Evolutionary conservation across 1,140 invertebrate species (phyloP), one percentile per base, ranked within the genome.

Genomic region (Diachasmimorpha longicaudata): DNA sequence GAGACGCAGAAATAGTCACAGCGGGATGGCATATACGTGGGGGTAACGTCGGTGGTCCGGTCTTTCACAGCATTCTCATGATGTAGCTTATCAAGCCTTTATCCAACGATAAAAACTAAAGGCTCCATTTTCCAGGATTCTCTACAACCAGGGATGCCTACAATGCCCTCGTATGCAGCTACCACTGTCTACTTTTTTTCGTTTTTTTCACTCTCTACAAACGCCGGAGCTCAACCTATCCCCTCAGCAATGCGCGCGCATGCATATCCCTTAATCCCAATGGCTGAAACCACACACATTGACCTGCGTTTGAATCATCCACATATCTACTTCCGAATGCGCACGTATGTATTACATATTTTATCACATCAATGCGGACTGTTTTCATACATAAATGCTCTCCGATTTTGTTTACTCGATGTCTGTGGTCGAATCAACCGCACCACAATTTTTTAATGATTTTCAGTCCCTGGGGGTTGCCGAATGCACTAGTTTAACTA

Each of bases 31-130:
- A 76, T 46, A 77, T 72, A 63, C 48, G 14, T 70, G 39, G 66
- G 55, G 66, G 69, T 68, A 55, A 55, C 23, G 16, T 8, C 52
- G 16, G 55, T 66, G 71, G 67, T 70, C 77, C 69, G 75, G 78
- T 77, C 75, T 82, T 84, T 85, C 79, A 80, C 80, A 79, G 77
- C 81, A 81, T 77, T 79, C 77, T 78, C 77, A 72, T 82, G 85
- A 84, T 84, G 82, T 79, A 83, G 84, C 84, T 87, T 88, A 88
- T 87, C 86, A 83, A 81, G 77, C 84, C 79, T 85, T 86, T 87
- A 86, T 85, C 84, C 76, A 37, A 19, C 83, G 82, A 87, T 88
- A 86, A 87, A 87, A 87, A 86, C 82, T 83, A 83, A 86, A 84
- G 83, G 82, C 83, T 84, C 83, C 79, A 84, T 85, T 88, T 79